A percentile compares a stretch with the other conserved stretches of the same genome.
Evolutionary conservation across 2,113 vertebrate species (phyloP).

Genomic region (Triplophysa dalaica): DNA sequence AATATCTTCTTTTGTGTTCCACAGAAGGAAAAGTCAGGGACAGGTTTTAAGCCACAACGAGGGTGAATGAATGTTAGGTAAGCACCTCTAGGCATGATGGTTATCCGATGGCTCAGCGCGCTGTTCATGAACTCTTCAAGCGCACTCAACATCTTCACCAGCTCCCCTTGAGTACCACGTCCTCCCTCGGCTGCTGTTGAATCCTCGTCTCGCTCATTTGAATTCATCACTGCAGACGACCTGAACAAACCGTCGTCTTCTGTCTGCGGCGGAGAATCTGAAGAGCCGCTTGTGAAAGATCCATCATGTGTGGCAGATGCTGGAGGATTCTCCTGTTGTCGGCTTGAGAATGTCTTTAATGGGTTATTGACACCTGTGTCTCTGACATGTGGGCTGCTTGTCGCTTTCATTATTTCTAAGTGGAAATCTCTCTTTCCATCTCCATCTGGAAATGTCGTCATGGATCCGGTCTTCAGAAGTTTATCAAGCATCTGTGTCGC

Average conservation of each 20-base stretch:
- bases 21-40: too few relatives aligned
- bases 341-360: constrained; percentile 1
- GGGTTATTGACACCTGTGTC: constrained; percentile 17
- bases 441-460: constrained; percentile 15
- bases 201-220: not conserved
- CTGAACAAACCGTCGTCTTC: not conserved
- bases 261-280: not conserved
- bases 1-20: too few relatives aligned
- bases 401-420: constrained; percentile 17
- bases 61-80: not conserved
- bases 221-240: not conserved
- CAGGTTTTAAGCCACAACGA: too few relatives aligned
- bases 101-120: constrained; percentile 63
- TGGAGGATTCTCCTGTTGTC: constrained; percentile 3
- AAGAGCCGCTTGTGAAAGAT: not conserved
- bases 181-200: not conserved
- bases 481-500: constrained; percentile 12
- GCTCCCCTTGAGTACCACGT: constrained; percentile 56
- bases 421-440: constrained; percentile 30
- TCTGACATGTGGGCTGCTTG: constrained; percentile 12
- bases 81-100: constrained; percentile 64
- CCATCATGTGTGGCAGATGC: not conserved
- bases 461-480: not conserved
- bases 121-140: constrained; percentile 67
- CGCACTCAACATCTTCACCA: constrained; percentile 68